These are phyloP conservation scores for Rhingia rostrata DNA, from an alignment of 2,888 invertebrate species.

Conservation along the genomic window DNA sequence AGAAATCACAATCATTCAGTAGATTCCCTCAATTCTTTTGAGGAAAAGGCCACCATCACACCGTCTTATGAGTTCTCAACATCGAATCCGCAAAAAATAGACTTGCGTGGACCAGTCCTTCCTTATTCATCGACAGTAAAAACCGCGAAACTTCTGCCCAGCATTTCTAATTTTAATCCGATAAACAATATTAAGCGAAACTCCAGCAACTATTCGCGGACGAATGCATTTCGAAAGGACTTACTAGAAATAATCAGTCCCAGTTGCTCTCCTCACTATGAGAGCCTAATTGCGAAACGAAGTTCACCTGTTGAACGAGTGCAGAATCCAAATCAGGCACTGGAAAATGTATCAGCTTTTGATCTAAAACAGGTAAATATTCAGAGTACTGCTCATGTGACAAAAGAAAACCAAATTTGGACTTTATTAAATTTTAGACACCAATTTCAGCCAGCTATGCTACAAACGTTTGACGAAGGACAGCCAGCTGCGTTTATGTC, in stretches of 20 bases:
- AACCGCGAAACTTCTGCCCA: conserved; percentile 83
- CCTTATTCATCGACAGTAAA: conserved; percentile 82
- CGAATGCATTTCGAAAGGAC: conserved; percentile 91
- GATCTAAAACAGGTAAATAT: conserved; percentile 47
- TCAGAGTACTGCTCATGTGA: neutral
- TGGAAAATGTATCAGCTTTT: conserved; percentile 25
- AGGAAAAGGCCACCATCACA: conserved; percentile 12
- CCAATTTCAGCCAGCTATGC: conserved; percentile 76
- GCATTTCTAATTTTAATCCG: conserved; percentile 84
- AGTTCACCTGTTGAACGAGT: conserved; percentile 22
- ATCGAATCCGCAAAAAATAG: conserved; percentile 77
- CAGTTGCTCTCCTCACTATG: conserved; percentile 84
- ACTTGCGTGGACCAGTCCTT: conserved; percentile 77
- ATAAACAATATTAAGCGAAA: conserved; percentile 80
- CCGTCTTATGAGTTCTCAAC: conserved; percentile 51
- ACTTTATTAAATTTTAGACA: conserved; percentile 78
- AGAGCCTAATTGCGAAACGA: conserved; percentile 71
- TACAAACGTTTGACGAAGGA: conserved; percentile 60
- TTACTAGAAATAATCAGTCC: conserved; percentile 93
- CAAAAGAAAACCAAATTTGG: conserved; percentile 12
- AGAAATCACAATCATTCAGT: neutral
- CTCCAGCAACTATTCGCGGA: conserved; percentile 76
- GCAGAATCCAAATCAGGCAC: neutral
- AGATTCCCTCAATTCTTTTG: neutral
- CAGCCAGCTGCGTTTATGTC: conserved; percentile 87